A percentile compares a stretch with the other conserved stretches of the same genome.
phyloP scores from a whole-genome alignment of 2,797 vertebrate species.

The Pangasius macronema region DNA sequence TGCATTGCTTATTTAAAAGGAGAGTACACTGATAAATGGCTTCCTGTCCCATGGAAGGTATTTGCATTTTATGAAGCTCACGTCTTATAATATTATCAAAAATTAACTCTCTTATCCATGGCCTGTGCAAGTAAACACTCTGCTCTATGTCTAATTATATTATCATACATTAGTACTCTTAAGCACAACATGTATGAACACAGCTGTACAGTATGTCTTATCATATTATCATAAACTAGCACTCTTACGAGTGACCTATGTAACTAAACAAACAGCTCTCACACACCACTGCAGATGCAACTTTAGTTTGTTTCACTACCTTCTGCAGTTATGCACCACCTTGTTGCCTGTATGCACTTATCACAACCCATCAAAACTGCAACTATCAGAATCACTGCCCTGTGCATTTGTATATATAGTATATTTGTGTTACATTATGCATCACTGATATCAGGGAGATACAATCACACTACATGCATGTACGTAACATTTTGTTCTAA shows the following conservation, averaged over 20 bases:
- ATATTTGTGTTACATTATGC: not conserved
- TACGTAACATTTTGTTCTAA: not conserved
- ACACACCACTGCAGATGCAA: not conserved
- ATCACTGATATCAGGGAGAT: not conserved
- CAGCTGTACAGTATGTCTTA: not conserved
- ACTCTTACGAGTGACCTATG: not conserved
- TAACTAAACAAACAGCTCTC: not conserved
- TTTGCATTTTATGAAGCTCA: not conserved
- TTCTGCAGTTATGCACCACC: constrained; percentile 14
- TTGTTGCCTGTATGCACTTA: constrained; percentile 5
- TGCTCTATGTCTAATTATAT: not conserved
- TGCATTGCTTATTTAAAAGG: not conserved
- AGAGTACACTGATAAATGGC: not conserved
- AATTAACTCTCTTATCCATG: not conserved
- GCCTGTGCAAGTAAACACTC: not conserved
- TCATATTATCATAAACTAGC: not conserved
- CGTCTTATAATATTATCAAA: not conserved
- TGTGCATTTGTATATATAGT: not conserved
- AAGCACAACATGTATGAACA: not conserved
- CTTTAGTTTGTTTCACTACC: constrained; percentile 14
- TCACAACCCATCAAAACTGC: not conserved
- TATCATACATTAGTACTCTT: not conserved
- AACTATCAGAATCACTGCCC: constrained; percentile 21
- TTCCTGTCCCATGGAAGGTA: not conserved
- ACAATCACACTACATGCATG: too few relatives aligned